Conservation (phyloP, 2,113 vertebrate genomes). For the Ictalurus furcatus region DNA sequence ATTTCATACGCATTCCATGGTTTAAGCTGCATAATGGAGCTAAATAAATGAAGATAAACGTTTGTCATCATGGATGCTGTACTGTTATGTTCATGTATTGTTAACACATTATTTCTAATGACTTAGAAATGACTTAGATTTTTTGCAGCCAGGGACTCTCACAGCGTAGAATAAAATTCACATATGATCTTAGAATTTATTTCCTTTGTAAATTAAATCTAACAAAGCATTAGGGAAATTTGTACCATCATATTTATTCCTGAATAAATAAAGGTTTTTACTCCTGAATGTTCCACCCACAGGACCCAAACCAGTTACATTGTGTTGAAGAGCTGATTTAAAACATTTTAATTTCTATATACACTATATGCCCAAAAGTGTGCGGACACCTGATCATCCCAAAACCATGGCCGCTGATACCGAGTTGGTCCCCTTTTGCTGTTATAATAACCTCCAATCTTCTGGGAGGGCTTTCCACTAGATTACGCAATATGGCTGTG, state of each 20-base stretch:
- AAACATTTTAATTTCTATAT: no score
- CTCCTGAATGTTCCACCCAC: not conserved
- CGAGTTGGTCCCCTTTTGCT: no score
- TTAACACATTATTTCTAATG: not conserved
- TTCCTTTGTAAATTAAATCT: no score
- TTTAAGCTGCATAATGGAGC: not conserved
- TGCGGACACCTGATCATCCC: no score
- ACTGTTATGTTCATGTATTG: not conserved
- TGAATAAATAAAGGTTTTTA: not conserved
- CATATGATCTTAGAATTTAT: not conserved
- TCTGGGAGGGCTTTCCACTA: not conserved
- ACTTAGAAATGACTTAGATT: not conserved
- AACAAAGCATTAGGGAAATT: not conserved
- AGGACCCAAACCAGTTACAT: not conserved
- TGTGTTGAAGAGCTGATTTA: not conserved
- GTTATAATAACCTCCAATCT: not conserved
- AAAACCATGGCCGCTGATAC: not conserved
- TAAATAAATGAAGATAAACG: not conserved
- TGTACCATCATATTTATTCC: not conserved
- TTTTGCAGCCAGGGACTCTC: not conserved
- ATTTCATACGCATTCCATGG: not conserved
- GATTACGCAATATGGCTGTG: not conserved
- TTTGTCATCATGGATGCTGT: not conserved
- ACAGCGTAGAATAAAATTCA: not conserved
- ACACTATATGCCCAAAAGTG: no score